Conservation (phyloP, 2,113 vertebrate species). For the Hemichromis elongatus region DNA sequence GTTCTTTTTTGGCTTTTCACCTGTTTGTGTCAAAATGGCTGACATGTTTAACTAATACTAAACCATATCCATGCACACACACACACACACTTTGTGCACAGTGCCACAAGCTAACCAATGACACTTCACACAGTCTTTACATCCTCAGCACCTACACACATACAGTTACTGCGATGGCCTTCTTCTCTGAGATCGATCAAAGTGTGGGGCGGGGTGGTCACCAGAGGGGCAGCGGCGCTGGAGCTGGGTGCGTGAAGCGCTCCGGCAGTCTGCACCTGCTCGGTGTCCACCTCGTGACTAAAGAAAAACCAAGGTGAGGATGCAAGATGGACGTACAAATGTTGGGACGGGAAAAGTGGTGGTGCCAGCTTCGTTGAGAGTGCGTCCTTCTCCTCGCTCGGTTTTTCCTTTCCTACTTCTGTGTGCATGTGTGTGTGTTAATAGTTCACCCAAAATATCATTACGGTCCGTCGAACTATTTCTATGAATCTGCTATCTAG, state of each 20-base stretch:
- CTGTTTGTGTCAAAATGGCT: constrained; percentile 61
- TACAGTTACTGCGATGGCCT: constrained; percentile 36
- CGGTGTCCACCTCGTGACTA: neutral
- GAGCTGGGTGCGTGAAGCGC: neutral
- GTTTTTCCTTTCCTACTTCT: neutral
- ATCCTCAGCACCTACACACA: neutral
- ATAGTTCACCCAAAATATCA: neutral
- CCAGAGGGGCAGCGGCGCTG: neutral
- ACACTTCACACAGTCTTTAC: neutral
- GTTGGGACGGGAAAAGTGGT: neutral
- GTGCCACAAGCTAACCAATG: neutral
- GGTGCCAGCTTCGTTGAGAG: neutral
- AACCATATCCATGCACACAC: constrained; percentile 17
- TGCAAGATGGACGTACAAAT: neutral
- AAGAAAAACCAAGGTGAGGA: neutral
- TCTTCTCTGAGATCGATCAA: constrained; percentile 46
- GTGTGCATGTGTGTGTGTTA: neutral
- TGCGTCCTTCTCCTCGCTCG: neutral
- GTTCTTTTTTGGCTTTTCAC: constrained; percentile 57
- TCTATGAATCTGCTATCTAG: neutral
- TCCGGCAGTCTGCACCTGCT: neutral
- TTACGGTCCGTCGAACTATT: neutral
- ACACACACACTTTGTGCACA: constrained; percentile 33
- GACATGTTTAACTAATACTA: constrained; percentile 22
- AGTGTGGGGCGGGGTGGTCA: neutral